Evolutionary conservation across 2,888 invertebrate genomes (phyloP).

Genomic region (Brenthis ino): DNA sequence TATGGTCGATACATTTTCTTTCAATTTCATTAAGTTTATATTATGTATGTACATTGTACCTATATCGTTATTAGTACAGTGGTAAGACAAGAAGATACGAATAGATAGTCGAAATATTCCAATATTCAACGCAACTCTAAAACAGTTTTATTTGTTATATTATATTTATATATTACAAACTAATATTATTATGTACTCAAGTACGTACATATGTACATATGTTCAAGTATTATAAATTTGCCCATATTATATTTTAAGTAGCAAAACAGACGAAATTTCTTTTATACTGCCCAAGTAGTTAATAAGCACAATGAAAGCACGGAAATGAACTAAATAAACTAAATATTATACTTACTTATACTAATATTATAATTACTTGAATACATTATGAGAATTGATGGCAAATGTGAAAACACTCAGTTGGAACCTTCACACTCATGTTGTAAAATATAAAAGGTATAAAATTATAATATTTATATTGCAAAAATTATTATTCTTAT

Average conservation of each 20-base stretch:
- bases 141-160: no score
- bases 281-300: conserved; percentile 12
- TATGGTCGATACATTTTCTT: no score
- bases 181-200: not conserved
- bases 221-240: not conserved
- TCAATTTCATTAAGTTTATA: no score
- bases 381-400: not conserved
- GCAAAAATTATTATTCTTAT: no score
- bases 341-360: not conserved
- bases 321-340: conserved; percentile 16
- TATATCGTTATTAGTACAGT: no score
- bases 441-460: no score
- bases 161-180: no score
- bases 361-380: not conserved
- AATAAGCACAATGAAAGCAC: conserved; percentile 10
- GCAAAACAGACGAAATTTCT: conserved; percentile 16
- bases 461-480: no score
- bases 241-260: not conserved
- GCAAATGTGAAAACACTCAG: not conserved
- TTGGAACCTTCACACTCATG: not conserved
- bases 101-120: no score
- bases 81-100: no score
- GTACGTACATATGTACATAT: not conserved
- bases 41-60: no score
- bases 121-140: no score